Conservation (phyloP, 2,888 invertebrate genomes). For the Drosophila suboccidentalis region DNA sequence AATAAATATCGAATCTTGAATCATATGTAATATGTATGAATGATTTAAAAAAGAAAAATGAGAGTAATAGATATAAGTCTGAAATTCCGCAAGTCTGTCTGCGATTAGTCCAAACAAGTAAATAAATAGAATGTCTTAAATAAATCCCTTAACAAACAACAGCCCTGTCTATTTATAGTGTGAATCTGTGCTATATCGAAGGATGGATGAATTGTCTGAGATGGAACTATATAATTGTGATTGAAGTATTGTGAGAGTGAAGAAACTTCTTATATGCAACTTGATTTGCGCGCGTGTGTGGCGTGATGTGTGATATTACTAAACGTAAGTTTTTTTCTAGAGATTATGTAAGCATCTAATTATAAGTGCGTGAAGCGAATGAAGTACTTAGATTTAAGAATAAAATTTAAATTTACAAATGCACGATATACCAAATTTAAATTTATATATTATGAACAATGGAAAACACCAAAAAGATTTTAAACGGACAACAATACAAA, state of each 20-base stretch:
- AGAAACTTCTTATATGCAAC: slow-evolving; percentile 27
- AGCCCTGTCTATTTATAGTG: slow-evolving; percentile 50
- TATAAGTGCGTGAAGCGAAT: slow-evolving; percentile 31
- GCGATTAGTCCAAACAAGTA: slow-evolving; percentile 10
- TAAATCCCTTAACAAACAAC: slow-evolving; percentile 31
- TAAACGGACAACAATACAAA: slow-evolving; percentile 72
- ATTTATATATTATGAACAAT: slow-evolving; percentile 34
- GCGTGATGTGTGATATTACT: slow-evolving; percentile 78
- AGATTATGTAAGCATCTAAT: slow-evolving; percentile 29
- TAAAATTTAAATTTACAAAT: slow-evolving; percentile 29
- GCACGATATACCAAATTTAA: slow-evolving; percentile 43
- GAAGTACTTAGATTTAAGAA: slow-evolving; percentile 65
- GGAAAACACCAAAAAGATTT: slow-evolving; percentile 62
- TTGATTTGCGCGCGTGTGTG: slow-evolving; percentile 72
- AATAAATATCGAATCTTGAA: slow-evolving; percentile 22
- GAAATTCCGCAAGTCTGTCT: slow-evolving; percentile 30
- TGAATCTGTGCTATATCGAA: slow-evolving; percentile 56
- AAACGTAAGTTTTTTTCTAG: slow-evolving; percentile 68
- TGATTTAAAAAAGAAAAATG: slow-evolving; percentile 28
- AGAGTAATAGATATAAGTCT: slow-evolving; percentile 42
- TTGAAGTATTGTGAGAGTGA: slow-evolving; percentile 34
- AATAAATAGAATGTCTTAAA: slow-evolving; percentile 20
- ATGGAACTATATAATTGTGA: slow-evolving; percentile 36
- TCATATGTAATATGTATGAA: slow-evolving; percentile 31
- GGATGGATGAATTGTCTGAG: slow-evolving; percentile 37